Base-by-base conservation (phyloP, 1,140 invertebrate species). In the Lethrus apterus region DNA sequence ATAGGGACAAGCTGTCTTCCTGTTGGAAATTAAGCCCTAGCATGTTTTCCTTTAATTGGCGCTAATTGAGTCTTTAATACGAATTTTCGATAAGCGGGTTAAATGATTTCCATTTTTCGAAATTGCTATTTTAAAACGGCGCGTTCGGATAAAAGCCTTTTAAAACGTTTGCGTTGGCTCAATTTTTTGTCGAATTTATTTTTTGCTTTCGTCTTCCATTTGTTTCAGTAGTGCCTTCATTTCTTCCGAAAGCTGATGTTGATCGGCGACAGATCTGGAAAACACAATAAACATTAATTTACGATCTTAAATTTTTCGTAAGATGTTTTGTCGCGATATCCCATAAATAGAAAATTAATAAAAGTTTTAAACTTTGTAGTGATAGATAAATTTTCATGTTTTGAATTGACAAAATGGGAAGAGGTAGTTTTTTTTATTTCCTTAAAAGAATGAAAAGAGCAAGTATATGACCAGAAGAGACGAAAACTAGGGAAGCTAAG, bases 191-290 rank as follows among this genome's bases (percentile, higher is more conserved):
- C 8, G 15, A 13, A 26, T 54, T 64, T 65, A 67, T 48, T 66
- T 56, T 50, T 64, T 63, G 46, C 54, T 60, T 34, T 63, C 56
- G 43, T 60, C 55, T 48, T 67, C 63, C 47, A 67, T 50, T 38
- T 64, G 60, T 49, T 60, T 55, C 0, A 67, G 56, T 10, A 67
- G 52, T 38, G 59, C 48, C 36, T 59, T 63, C 65, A 67, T 67
- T 56, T 65, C 65, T 32, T 62, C 59, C 17, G 63, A 67, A 3
- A 67, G 56, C 47, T 62, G 56, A 32, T 64, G 63, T 48, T 63
- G 63, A 35, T 65, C 62, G 2, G 52, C 24, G 2, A 60, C 44
- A 42, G 44, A 46, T 49, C 63, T 64, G 53, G 33, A 62, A 62
- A 32, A 14, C 9, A 23, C 24, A 42, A 44, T 26, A 8, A 38